These are phyloP conservation scores for Hyperoplus lanceolatus DNA, from an alignment of 2,797 vertebrate species.

Conservation along the genomic window DNA sequence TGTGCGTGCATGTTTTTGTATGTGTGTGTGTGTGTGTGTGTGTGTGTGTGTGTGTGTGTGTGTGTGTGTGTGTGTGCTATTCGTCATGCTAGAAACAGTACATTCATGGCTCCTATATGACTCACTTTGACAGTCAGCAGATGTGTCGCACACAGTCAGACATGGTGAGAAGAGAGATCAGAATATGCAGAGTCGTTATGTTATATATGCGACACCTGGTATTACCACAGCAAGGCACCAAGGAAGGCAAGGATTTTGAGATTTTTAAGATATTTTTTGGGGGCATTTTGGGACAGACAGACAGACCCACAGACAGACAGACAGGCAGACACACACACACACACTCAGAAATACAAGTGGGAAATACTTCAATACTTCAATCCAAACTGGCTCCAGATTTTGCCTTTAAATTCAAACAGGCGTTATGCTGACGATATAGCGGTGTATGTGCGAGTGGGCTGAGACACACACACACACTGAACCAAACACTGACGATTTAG, in stretches of 20 bases:
- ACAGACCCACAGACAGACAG: constrained; percentile 18
- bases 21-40: background rate
- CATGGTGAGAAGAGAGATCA: background rate
- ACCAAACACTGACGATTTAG: no score
- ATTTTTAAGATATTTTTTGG: no score
- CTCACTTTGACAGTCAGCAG: constrained; percentile 23
- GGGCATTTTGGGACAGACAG: background rate
- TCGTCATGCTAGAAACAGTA: constrained; percentile 30
- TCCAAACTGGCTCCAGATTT: constrained; percentile 50
- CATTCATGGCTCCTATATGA: constrained; percentile 10
- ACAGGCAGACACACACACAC: constrained; percentile 35
- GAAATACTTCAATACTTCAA: constrained; percentile 57
- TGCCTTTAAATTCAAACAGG: constrained; percentile 64
- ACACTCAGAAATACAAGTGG: constrained; percentile 31
- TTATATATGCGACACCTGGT: background rate
- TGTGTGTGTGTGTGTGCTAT: constrained; percentile 19
- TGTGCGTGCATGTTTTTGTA: no score
- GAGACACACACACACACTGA: constrained; percentile 13
- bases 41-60: background rate
- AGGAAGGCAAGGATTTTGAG: background rate
- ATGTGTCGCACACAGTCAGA: constrained; percentile 24
- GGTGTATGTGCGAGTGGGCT: constrained; percentile 56
- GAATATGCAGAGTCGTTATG: constrained; percentile 9
- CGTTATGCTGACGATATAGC: constrained; percentile 58
- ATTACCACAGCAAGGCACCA: background rate